Evolutionary conservation across 1,140 invertebrate genomes (phyloP).

Genomic region (Trigoniulus corallinus): DNA sequence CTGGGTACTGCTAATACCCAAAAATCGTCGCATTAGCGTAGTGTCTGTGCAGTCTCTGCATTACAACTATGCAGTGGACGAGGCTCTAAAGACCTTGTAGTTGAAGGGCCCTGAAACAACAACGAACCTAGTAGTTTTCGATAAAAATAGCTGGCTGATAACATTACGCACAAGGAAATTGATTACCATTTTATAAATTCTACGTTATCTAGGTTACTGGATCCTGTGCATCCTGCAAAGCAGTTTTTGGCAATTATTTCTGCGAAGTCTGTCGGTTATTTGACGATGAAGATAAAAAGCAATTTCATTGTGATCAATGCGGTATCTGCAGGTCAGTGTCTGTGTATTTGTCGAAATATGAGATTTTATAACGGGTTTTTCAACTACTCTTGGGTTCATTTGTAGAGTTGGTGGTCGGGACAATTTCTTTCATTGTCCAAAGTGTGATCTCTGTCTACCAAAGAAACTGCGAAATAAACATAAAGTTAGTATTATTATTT

Average conservation of each 20-base stretch:
- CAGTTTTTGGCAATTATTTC: conserved; percentile 40
- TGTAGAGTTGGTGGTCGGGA: conserved; percentile 57
- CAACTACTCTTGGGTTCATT: conserved; percentile 6
- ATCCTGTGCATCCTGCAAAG: conserved; percentile 16
- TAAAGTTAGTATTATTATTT: too few relatives aligned
- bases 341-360: not conserved
- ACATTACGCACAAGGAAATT: not conserved
- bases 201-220: conserved; percentile 25
- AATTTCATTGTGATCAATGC: conserved; percentile 76
- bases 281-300: conserved; percentile 69
- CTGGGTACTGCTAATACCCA: too few relatives aligned
- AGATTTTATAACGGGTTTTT: not conserved
- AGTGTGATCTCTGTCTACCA: conserved; percentile 72
- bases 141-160: too few relatives aligned
- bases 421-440: conserved; percentile 70
- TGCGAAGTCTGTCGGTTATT: conserved; percentile 74
- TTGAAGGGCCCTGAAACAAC: too few relatives aligned
- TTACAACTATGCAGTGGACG: too few relatives aligned
- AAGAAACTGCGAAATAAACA: too few relatives aligned
- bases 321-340: conserved; percentile 47
- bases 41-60: too few relatives aligned
- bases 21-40: too few relatives aligned
- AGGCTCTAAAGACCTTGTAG: too few relatives aligned
- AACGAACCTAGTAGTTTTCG: too few relatives aligned
- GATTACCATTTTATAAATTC: conserved; percentile 10